These are phyloP conservation scores for Drosophila mulleri DNA, from an alignment of 2,888 invertebrate genomes.

Conservation along the genomic window DNA sequence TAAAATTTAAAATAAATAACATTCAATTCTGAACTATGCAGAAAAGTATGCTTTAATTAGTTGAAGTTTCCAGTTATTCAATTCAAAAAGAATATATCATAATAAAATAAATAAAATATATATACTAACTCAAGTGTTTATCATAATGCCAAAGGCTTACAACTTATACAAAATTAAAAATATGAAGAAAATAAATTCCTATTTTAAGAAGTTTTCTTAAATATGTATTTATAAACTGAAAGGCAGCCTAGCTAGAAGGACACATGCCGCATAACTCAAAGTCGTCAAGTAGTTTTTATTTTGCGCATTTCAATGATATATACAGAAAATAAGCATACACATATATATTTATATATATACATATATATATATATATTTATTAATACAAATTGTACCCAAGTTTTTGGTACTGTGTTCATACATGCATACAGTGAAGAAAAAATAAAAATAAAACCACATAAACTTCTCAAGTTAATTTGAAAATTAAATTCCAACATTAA, in stretches of 20 bases:
- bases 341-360: background rate
- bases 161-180: background rate
- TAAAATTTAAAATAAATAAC: background rate
- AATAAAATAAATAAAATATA: too few relatives aligned
- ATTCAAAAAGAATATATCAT: too few relatives aligned
- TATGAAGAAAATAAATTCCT: background rate
- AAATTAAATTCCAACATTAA: constrained; percentile 79
- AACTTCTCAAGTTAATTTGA: constrained; percentile 75
- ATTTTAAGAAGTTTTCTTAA: background rate
- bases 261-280: background rate
- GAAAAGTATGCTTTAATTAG: background rate
- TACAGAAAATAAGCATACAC: background rate
- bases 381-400: background rate
- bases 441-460: constrained; percentile 28
- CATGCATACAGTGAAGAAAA: constrained; percentile 16
- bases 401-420: background rate
- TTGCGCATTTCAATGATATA: background rate
- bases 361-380: background rate
- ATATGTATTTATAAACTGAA: background rate
- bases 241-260: background rate
- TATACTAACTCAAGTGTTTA: too few relatives aligned
- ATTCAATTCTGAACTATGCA: background rate
- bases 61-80: too few relatives aligned
- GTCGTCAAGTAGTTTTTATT: constrained; percentile 20
- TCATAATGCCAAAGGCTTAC: too few relatives aligned